Percentiles rank a stretch among this genome's conserved stretches.
Conservation (phyloP, 1,140 invertebrate species). For the Hermatobates lingyangjiaoensis region DNA sequence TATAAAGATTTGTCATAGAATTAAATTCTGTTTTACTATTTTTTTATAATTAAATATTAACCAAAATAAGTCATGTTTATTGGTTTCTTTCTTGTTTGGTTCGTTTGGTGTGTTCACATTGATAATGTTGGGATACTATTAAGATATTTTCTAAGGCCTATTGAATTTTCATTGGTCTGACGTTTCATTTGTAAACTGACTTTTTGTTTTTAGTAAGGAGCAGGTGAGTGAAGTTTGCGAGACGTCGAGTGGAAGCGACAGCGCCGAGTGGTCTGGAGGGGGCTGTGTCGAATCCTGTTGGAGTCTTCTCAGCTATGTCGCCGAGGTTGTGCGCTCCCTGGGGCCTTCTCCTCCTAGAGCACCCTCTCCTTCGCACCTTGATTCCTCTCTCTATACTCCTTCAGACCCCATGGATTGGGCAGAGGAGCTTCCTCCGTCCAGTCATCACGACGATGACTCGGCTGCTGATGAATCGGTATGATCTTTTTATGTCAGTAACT, state of each 20-base stretch:
- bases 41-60: no score
- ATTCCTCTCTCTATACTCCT: constrained; percentile 42
- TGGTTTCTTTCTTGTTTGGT: no score
- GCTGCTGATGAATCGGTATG: constrained; percentile 72
- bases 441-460: constrained; percentile 63
- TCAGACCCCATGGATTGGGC: constrained; percentile 59
- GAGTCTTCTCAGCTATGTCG: constrained; percentile 53
- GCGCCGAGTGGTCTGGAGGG: constrained; percentile 14
- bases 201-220: constrained; percentile 24
- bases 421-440: constrained; percentile 53
- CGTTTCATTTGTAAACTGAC: no score
- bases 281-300: constrained; percentile 53
- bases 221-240: constrained; percentile 36
- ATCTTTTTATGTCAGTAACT: no score
- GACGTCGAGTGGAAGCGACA: constrained; percentile 31
- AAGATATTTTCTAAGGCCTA: no score
- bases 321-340: constrained; percentile 29
- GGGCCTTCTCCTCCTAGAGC: constrained; percentile 26
- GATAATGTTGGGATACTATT: no score
- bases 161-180: no score
- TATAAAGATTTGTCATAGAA: no score
- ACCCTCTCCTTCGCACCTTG: constrained; percentile 56
- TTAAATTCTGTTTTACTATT: no score
- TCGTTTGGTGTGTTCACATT: no score
- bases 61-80: no score